phyloP scores from a whole-genome alignment of 2,113 vertebrate species.

The Panthera leo region DNA sequence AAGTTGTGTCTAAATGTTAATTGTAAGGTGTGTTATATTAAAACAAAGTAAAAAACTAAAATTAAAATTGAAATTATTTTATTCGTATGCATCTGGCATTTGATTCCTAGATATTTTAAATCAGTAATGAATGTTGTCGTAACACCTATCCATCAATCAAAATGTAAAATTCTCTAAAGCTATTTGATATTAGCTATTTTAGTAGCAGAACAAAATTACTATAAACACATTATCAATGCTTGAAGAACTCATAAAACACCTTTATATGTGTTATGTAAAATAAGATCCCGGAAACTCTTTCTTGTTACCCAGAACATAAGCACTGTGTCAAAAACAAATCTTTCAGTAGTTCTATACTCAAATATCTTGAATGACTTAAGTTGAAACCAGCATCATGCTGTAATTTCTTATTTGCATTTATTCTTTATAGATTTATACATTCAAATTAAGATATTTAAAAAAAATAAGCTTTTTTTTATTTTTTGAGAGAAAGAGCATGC shows the following conservation, averaged over 20 bases:
- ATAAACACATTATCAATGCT: background rate
- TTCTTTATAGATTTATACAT: background rate
- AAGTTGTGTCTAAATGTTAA: background rate
- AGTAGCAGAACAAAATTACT: conserved; percentile 20
- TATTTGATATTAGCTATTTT: conserved; percentile 19
- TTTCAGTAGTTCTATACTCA: background rate
- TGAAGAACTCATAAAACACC: background rate
- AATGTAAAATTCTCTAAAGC: conserved; percentile 39
- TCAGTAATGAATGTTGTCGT: background rate
- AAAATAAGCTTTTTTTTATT: too few relatives aligned
- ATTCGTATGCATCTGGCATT: conserved; percentile 11
- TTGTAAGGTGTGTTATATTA: background rate
- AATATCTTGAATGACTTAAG: background rate
- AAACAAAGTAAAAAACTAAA: background rate
- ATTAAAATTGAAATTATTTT: background rate
- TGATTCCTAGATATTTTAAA: conserved; percentile 33
- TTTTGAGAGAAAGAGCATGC: too few relatives aligned
- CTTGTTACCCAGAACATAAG: background rate
- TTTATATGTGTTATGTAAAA: conserved; percentile 27
- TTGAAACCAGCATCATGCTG: background rate
- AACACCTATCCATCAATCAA: background rate
- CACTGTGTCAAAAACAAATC: background rate
- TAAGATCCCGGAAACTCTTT: background rate
- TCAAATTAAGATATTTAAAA: background rate
- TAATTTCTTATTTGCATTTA: background rate